Evolutionary conservation across 1,140 invertebrate genomes (phyloP), one percentile per base, ranked within the genome.

Genomic region (Brachionus sp.): DNA sequence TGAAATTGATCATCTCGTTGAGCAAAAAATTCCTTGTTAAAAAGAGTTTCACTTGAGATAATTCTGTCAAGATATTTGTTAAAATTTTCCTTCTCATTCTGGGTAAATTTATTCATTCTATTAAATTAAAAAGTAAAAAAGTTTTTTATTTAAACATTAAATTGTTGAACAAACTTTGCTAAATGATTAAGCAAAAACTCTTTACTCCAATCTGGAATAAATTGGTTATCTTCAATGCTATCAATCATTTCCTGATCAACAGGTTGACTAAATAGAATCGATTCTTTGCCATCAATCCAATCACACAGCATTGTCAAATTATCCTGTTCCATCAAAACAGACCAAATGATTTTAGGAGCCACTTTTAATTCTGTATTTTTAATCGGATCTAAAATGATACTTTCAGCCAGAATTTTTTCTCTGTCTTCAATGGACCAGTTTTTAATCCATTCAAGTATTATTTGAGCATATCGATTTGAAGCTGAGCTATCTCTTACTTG

Each of bases 231-330:
- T 44, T n/a, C 16, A 25, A 75, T 46, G 23, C 9, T 29, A 39
- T 75, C 70, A 13, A 75, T 75, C 70, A 75, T 75, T 29, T 75
- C 33, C 46, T 75, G 70, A 46, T 70, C 37, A 39, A 70, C 35
- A 19, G 13, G n/a, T 23, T 7, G 42, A n/a, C 39, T 25, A 19
- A 75, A 46, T 75, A 46, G 12, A 25, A 25, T 46, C 42, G 70
- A 46, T 12, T 75, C 70, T 23, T 19, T 75, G 3, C 37, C 66
- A 70, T 70, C n/a, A 39, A 70, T 70, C 66, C 66, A 75, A 7
- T 44, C 70, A 25, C 10, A 23, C 10, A 75, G 4, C 33, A 46
- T 50, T 10, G 19, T 35, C 23, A 46, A 46, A 46, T 75, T 46
- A 75, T 75, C 25, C 29, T 46, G 37, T 19, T 75, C 70, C 3